Percentiles rank a stretch among this genome's conserved stretches.
Conservation (phyloP, 1,140 invertebrate genomes). For the Drosophila nigrodunni region DNA sequence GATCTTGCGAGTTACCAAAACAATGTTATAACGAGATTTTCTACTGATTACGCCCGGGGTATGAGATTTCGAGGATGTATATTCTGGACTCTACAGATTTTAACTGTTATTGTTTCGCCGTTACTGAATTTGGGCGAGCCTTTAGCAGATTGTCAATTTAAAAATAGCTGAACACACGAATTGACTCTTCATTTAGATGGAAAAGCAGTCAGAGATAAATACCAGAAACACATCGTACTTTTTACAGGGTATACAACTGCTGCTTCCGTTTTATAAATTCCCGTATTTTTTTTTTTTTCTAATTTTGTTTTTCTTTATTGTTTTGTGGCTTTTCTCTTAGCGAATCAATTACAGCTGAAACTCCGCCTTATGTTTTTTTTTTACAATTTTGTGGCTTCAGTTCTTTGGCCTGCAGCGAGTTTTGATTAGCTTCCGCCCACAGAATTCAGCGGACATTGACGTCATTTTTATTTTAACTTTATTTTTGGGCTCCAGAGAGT, state of each 20-base stretch:
- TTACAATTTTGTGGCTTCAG: neutral
- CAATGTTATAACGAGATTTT: too few relatives aligned
- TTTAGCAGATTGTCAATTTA: too few relatives aligned
- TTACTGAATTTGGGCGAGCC: too few relatives aligned
- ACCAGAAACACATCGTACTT: conserved; percentile 40
- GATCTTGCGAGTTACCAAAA: conserved; percentile 18
- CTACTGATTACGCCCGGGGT: too few relatives aligned
- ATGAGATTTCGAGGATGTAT: too few relatives aligned
- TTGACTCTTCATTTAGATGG: too few relatives aligned
- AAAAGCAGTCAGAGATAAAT: too few relatives aligned
- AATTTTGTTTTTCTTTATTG: neutral
- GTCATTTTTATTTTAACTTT: neutral
- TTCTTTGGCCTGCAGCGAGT: conserved; percentile 63
- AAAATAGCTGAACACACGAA: too few relatives aligned
- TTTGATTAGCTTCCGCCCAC: conserved; percentile 77
- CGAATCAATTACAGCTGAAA: conserved; percentile 68
- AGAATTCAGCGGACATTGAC: conserved; percentile 33
- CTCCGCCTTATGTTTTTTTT: conserved; percentile 2
- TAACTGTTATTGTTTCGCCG: too few relatives aligned
- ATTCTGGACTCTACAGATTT: too few relatives aligned
- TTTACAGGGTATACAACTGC: neutral
- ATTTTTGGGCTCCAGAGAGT: neutral
- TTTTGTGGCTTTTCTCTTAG: conserved; percentile 15
- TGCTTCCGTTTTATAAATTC: too few relatives aligned
- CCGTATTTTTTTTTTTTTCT: neutral